phyloP scores from a whole-genome alignment of 2,797 vertebrate species.

The Lagocephalus sceleratus region DNA sequence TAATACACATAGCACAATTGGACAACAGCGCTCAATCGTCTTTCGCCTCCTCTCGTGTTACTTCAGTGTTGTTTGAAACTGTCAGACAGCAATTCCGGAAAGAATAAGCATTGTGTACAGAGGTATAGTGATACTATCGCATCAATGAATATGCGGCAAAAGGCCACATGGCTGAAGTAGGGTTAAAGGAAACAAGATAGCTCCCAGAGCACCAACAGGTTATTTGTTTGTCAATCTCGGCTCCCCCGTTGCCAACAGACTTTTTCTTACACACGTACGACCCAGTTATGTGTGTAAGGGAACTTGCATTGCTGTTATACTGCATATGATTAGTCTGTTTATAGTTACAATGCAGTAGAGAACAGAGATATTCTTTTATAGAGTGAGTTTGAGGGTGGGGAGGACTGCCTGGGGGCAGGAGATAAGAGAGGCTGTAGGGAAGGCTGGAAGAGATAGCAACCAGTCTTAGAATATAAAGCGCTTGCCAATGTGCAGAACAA shows the following conservation, averaged over 20 bases:
- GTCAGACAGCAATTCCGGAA: slow-evolving; percentile 32
- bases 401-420: slow-evolving; percentile 41
- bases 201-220: slow-evolving; percentile 36
- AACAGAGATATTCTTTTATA: slow-evolving; percentile 24
- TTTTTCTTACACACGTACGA: slow-evolving; percentile 51
- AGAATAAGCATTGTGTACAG: slow-evolving; percentile 11
- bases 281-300: slow-evolving; percentile 37
- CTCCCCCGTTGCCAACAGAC: slow-evolving; percentile 46
- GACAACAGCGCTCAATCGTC: slow-evolving; percentile 17
- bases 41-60: slow-evolving; percentile 25
- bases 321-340: slow-evolving; percentile 51
- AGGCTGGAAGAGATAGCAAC: slow-evolving; percentile 34
- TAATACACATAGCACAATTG: slow-evolving; percentile 10
- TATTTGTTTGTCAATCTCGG: slow-evolving; percentile 49
- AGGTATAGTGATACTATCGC: slow-evolving; percentile 27
- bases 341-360: slow-evolving; percentile 23
- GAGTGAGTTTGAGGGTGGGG: background rate
- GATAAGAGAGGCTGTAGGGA: slow-evolving; percentile 45
- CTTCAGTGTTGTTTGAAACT: slow-evolving; percentile 41
- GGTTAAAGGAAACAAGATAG: slow-evolving; percentile 31
- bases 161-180: slow-evolving; percentile 38
- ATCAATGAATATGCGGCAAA: slow-evolving; percentile 21
- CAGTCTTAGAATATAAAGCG: slow-evolving; percentile 30
- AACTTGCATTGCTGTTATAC: slow-evolving; percentile 32
- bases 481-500: slow-evolving; percentile 34